These are phyloP conservation scores for Trinectes maculatus DNA, from an alignment of 2,113 vertebrate genomes.

Conservation along the genomic window DNA sequence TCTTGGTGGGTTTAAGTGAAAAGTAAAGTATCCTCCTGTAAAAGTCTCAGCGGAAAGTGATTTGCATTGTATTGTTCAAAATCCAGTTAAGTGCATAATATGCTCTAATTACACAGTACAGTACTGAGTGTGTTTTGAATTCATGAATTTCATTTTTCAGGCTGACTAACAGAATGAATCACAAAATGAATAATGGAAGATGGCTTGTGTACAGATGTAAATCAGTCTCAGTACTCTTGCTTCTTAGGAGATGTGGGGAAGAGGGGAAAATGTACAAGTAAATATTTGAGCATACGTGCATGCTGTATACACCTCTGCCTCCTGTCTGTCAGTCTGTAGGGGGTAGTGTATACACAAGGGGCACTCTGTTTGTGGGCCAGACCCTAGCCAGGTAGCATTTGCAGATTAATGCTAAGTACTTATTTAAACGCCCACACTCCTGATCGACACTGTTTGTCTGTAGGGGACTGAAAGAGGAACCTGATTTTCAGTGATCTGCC, in stretches of 20 bases:
- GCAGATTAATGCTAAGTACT: constrained; percentile 31
- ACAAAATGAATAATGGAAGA: constrained; percentile 59
- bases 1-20: constrained; percentile 39
- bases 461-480: constrained; percentile 6
- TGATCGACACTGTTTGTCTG: constrained; percentile 33
- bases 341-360: constrained; percentile 5
- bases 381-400: constrained; percentile 15
- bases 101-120: constrained; percentile 68
- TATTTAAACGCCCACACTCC: background rate
- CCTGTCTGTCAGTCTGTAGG: background rate
- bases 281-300: constrained; percentile 23
- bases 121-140: constrained; percentile 67
- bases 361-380: background rate
- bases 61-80: constrained; percentile 78
- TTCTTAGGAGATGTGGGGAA: constrained; percentile 14
- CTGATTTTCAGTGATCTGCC: constrained; percentile 39
- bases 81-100: constrained; percentile 74
- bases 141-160: constrained; percentile 65
- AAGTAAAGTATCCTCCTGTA: constrained; percentile 59
- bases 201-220: constrained; percentile 52
- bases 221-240: background rate
- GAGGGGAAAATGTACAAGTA: background rate
- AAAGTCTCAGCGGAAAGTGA: constrained; percentile 63
- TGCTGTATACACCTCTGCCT: background rate
- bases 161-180: constrained; percentile 55